phyloP scores from a whole-genome alignment of 2,113 vertebrate genomes.

The Tachycineta bicolor region DNA sequence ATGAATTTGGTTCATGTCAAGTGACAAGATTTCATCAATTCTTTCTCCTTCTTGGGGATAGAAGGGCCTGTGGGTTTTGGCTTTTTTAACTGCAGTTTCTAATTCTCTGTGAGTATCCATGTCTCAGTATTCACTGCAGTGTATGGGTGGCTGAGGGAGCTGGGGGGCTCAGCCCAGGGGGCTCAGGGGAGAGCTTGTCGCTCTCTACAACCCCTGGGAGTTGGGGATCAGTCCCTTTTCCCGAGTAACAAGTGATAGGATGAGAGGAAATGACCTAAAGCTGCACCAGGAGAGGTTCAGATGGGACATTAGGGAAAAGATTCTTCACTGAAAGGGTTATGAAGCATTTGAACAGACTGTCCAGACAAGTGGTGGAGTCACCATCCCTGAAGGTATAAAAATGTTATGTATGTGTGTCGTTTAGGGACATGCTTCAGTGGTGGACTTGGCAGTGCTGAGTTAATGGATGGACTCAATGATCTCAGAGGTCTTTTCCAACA shows the following conservation, averaged over 20 bases:
- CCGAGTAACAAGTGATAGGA: not conserved
- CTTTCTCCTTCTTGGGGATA: not conserved
- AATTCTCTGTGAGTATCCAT: not conserved
- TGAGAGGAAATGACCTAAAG: not conserved
- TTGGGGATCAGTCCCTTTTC: fast-evolving
- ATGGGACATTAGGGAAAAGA: not conserved
- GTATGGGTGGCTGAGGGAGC: not conserved
- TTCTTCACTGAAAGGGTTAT: not conserved
- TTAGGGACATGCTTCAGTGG: not conserved
- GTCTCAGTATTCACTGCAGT: not conserved
- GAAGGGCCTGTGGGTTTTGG: not conserved
- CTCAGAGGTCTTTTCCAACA: not conserved
- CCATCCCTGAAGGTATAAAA: not conserved
- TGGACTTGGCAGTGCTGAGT: not conserved
- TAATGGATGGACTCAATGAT: not conserved
- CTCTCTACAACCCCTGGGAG: not conserved
- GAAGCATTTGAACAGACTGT: not conserved
- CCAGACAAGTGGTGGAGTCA: not conserved
- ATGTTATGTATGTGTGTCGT: not conserved
- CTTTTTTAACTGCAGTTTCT: not conserved
- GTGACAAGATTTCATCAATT: not conserved
- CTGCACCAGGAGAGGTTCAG: not conserved
- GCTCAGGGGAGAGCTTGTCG: not conserved
- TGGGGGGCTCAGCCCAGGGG: not conserved
- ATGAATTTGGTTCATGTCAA: not conserved